Percentiles rank a stretch among this genome's conserved stretches.
phyloP scores from a whole-genome alignment of 2,888 invertebrate species.

The Rhimphoctona megacephalus region DNA sequence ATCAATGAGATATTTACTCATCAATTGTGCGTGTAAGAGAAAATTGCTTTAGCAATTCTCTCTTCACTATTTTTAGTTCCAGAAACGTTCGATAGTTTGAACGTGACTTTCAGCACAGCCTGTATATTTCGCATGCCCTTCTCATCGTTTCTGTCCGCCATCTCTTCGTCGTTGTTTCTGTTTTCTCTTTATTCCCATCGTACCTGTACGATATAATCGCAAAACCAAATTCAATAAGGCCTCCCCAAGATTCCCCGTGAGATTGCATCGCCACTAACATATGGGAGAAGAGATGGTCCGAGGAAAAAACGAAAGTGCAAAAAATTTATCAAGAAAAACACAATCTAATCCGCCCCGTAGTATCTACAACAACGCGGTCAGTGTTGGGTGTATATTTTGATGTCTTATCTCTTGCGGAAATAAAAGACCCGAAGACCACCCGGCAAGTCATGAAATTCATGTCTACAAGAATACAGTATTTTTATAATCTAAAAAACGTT shows the following conservation, averaged over 20 bases:
- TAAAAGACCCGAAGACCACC: not conserved
- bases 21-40: not conserved
- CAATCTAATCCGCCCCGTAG: constrained; percentile 28
- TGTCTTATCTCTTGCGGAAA: constrained; percentile 25
- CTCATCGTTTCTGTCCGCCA: constrained; percentile 14
- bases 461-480: not conserved
- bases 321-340: constrained; percentile 55
- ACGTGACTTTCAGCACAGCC: not conserved
- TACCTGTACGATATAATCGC: constrained; percentile 72
- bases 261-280: constrained; percentile 60
- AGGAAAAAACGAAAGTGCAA: constrained; percentile 7
- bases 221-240: constrained; percentile 73
- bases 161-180: constrained; percentile 25
- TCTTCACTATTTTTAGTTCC: not conserved
- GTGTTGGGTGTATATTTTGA: constrained; percentile 34
- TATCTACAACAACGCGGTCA: constrained; percentile 12
- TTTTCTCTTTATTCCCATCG: constrained; percentile 43
- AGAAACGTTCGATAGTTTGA: not conserved
- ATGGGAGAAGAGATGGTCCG: constrained; percentile 1
- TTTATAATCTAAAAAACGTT: not conserved
- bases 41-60: not conserved
- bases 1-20: not conserved
- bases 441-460: constrained; percentile 11
- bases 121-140: constrained; percentile 14
- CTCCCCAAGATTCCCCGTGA: constrained; percentile 69